phyloP scores from a whole-genome alignment of 2,888 invertebrate species.

The Dynastes hyllus region DNA sequence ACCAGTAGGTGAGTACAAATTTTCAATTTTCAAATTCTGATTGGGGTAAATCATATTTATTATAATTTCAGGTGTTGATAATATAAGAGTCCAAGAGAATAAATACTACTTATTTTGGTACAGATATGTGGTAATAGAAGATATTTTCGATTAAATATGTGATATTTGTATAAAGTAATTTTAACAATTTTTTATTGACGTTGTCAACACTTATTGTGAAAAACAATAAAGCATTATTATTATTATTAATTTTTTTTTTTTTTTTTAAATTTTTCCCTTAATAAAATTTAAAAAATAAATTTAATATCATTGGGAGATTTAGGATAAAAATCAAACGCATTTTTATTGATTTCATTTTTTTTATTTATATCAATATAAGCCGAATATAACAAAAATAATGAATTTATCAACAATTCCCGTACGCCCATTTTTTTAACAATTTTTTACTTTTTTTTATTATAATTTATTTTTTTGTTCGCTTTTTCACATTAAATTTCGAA shows the following conservation, averaged over 20 bases:
- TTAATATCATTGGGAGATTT: too few species aligned
- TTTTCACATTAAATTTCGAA: slow-evolving; percentile 16
- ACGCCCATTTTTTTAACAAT: slow-evolving; percentile 47
- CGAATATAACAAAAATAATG: slow-evolving; percentile 58
- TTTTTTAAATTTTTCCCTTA: too few species aligned
- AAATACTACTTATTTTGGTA: slow-evolving; percentile 13
- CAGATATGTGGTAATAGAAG: background rate
- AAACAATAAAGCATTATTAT: too few species aligned
- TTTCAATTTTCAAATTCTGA: background rate
- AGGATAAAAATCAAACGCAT: background rate
- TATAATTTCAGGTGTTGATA: slow-evolving; percentile 2
- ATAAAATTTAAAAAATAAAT: too few species aligned
- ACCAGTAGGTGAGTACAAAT: slow-evolving; percentile 5
- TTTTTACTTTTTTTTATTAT: slow-evolving; percentile 46
- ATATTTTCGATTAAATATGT: too few species aligned
- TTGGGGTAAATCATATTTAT: background rate
- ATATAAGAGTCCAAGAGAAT: background rate
- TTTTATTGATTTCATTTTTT: slow-evolving; percentile 27
- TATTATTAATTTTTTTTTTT: too few species aligned
- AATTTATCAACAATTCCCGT: slow-evolving; percentile 55
- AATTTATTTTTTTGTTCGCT: slow-evolving; percentile 21
- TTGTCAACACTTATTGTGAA: too few species aligned
- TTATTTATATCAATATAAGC: slow-evolving; percentile 55
- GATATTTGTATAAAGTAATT: too few species aligned
- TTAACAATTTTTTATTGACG: too few species aligned